Base-by-base conservation (phyloP, 2,888 invertebrate species). In the Uloborus plumipes region DNA sequence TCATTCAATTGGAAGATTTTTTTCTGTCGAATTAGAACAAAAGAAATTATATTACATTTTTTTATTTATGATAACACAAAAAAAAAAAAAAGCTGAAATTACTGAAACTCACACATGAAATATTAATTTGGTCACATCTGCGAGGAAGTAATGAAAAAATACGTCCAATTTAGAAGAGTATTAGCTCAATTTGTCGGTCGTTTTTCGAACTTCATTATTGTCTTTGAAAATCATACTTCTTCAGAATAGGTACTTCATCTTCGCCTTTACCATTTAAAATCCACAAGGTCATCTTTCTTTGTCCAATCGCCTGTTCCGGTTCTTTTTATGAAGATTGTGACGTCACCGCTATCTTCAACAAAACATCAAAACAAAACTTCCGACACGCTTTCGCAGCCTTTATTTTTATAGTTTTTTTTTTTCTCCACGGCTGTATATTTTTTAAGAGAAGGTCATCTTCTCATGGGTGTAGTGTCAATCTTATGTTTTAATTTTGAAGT, bases 261-360 rank as follows among this genome's bases (percentile, higher is more conserved):
- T 9, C 9, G 39, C 39, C 39, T 39, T 39, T 39, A 11, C 39
- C 31, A 62, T 62, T 62, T 16, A 31, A 62, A 31, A n/a, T 49
- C 20, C 47, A 26, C 77, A 77, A 77, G 77, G 77, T 58, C 70
- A n/a, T 13, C 20, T 14, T 49, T 71, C 49, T 70, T 77, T 59
- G 62, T 55, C 22, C 49, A n/a, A 31, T 22, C 14, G 31, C 49
- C 15, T 70, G 70, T 77, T 77, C 77, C 77, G 70, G 77, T 55
- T 77, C 47, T 49, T 22, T 50, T 51, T 55, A 9, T 47, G 58
- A 61, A 55, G 76, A 76, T 69, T 62, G 58, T 76, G 51, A 53
- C 55, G 65, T 65, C 47, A 9, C 22, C 13, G 62, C 7, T 22
- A 18, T 64, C 67, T 67, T 70, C 58, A 18, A 47, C 16, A 47